These are phyloP conservation scores for Scaeva pyrastri DNA, from an alignment of 2,888 invertebrate genomes.

Conservation along the genomic window DNA sequence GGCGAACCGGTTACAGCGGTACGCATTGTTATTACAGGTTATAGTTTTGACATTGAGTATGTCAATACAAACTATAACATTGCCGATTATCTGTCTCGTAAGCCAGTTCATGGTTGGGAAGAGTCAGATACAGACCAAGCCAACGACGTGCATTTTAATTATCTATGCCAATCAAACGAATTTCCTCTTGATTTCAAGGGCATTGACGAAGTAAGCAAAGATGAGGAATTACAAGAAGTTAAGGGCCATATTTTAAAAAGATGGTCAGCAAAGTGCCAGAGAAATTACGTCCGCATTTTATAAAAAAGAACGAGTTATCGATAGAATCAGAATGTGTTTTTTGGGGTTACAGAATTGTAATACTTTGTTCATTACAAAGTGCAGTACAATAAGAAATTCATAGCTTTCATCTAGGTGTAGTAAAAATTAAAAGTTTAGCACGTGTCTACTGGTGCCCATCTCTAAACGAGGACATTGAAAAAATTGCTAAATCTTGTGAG, in stretches of 20 bases:
- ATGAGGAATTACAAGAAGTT: constrained; percentile 2
- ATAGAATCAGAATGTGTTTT: constrained; percentile 8
- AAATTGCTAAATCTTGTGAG: not conserved
- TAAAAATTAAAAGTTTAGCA: not conserved
- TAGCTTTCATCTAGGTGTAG: constrained; percentile 5
- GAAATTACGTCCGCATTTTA: constrained; percentile 2
- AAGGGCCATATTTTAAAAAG: constrained; percentile 4
- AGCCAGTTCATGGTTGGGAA: not conserved
- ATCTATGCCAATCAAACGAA: not conserved
- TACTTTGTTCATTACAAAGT: not conserved
- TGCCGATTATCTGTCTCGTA: not conserved
- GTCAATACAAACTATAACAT: not conserved
- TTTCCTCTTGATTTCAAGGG: constrained; percentile 14
- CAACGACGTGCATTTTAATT: not conserved
- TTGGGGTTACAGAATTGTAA: constrained; percentile 18
- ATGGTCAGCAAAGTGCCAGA: not conserved
- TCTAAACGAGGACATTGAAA: not conserved
- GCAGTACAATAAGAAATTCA: constrained; percentile 6
- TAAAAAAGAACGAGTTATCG: constrained; percentile 12
- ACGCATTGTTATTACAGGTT: constrained; percentile 57
- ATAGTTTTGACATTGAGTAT: not conserved
- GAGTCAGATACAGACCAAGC: not conserved
- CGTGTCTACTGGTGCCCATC: not conserved
- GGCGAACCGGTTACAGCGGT: constrained; percentile 70
- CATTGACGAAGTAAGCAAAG: constrained; percentile 8